phyloP scores from a whole-genome alignment of 2,797 vertebrate genomes.

The Poeciliopsis infans region DNA sequence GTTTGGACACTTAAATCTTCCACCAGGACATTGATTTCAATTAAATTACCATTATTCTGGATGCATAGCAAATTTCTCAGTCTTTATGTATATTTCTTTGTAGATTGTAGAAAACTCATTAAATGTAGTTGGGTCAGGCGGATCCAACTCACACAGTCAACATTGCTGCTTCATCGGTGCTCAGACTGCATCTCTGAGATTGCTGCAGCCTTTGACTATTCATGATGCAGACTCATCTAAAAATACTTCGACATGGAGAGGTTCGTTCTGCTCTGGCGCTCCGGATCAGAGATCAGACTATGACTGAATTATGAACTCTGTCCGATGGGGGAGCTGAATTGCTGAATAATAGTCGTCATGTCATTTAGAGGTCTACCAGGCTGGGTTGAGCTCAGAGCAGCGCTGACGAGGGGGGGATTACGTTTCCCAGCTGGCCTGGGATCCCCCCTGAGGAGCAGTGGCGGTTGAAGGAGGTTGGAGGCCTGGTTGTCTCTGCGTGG shows the following conservation, averaged over 20 bases:
- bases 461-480: neutral
- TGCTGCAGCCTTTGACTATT: conserved; percentile 37
- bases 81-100: neutral
- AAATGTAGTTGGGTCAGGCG: too few relatives aligned
- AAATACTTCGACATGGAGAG: conserved; percentile 27
- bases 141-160: neutral
- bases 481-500: neutral
- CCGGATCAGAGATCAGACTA: conserved; percentile 23
- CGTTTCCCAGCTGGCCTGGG: conserved; percentile 3
- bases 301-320: conserved; percentile 26
- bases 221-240: conserved; percentile 28
- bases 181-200: conserved; percentile 18
- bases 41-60: neutral
- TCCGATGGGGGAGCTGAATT: conserved; percentile 4
- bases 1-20: neutral
- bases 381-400: neutral
- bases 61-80: neutral
- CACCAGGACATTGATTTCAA: neutral
- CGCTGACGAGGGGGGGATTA: neutral
- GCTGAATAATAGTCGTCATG: conserved; percentile 6
- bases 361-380: neutral
- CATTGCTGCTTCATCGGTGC: neutral
- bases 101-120: neutral
- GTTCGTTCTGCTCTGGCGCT: conserved; percentile 15
- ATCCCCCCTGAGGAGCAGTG: neutral